Conservation (phyloP, 2,888 invertebrate genomes). For the Euphydryas editha region DNA sequence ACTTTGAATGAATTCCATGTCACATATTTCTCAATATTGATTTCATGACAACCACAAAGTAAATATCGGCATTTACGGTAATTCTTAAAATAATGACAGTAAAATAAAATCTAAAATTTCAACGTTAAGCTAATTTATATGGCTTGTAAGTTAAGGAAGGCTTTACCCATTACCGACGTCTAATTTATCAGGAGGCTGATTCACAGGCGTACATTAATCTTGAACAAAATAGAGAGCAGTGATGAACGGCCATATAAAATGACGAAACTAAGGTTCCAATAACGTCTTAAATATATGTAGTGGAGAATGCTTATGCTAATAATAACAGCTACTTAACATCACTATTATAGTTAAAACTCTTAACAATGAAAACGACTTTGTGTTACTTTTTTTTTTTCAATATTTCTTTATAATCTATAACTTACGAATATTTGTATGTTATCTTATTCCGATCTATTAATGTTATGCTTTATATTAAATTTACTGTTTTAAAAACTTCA, state of each 20-base stretch:
- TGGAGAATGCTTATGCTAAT: background rate
- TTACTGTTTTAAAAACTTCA: too few species aligned
- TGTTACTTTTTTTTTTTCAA: too few species aligned
- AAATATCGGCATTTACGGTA: background rate
- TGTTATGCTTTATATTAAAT: too few species aligned
- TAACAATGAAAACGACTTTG: too few species aligned
- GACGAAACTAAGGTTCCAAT: background rate
- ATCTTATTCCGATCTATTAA: too few species aligned
- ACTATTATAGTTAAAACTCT: too few species aligned
- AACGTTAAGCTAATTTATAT: slow-evolving; percentile 20
- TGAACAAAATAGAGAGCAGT: slow-evolving; percentile 15
- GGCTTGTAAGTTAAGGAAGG: slow-evolving; percentile 12
- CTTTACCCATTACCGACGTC: slow-evolving; percentile 23
- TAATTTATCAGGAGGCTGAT: slow-evolving; percentile 24
- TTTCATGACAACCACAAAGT: too few species aligned
- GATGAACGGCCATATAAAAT: slow-evolving; percentile 11
- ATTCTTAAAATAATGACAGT: background rate
- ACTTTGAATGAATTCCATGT: too few species aligned
- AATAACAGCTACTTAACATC: too few species aligned
- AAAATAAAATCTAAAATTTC: slow-evolving; percentile 3
- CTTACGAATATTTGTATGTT: too few species aligned
- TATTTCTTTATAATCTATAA: too few species aligned
- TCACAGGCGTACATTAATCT: slow-evolving; percentile 25
- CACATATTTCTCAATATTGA: too few species aligned
- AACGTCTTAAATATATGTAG: background rate